Evolutionary conservation across 2,888 invertebrate species (phyloP), one percentile per base, ranked within the genome.

Genomic region (Sarcophaga subvicina): DNA sequence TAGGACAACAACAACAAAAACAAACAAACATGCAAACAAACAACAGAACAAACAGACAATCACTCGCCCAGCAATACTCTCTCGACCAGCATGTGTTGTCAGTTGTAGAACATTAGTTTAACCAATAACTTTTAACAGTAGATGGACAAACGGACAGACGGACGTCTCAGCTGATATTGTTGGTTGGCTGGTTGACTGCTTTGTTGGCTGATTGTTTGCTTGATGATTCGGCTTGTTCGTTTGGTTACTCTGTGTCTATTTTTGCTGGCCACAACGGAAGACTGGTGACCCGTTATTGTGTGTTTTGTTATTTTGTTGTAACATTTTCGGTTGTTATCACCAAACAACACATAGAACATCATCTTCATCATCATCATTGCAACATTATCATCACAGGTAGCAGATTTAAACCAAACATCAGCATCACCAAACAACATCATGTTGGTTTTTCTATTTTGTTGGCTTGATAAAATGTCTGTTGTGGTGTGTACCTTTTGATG

Each of bases 21-120:
- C 10, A 37, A 37, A 8, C 8, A 37, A 2, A n/a, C 66, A 27
- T 4, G 3, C 3, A 66, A 47, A 22, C 69, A 67, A 17, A 14
- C 54, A 54, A 54, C 37, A 37, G 3, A 37, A 10, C 45, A 27
- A 66, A 37, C n/a, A 66, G 27, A 22, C 78, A 62, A 14, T 4
- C 54, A 77, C 60, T 81, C 66, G 64, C 69, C 63, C 27, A 66
- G 6, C 72, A 11, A 14, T 66, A 66, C 27, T 60, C 70, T 37
- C 37, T 22, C 27, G 47, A 27, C 69, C 87, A 76, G 84, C 84
- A 87, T 87, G 87, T 87, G 84, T 87, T 87, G 81, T 81, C 87
- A 82, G 78, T 79, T 87, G 87, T 81, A 87, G 62, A 84, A 84
- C 87, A 87, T 87, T 87, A 84, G 87, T 87, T 87, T 17, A 71